These are phyloP conservation scores for Xanthorhoe designata DNA, from an alignment of 2,888 invertebrate species.

Conservation along the genomic window DNA sequence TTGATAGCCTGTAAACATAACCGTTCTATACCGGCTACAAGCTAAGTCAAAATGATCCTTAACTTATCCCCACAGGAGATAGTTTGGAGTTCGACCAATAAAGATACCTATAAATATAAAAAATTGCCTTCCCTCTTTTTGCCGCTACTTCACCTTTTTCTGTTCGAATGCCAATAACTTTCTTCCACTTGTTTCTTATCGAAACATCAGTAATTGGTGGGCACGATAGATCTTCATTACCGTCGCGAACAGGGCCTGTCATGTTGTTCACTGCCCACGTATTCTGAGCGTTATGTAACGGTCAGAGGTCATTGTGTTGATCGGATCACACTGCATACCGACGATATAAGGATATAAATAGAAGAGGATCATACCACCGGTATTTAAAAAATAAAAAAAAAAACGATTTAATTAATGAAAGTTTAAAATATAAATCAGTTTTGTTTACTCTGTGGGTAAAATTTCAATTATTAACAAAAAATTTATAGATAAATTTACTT, in stretches of 20 bases:
- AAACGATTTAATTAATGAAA: too few species aligned
- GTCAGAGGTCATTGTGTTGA: conserved; percentile 32
- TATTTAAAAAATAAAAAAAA: too few species aligned
- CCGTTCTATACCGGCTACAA: too few species aligned
- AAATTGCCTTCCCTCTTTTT: neutral
- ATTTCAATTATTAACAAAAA: too few species aligned
- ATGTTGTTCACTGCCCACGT: conserved; percentile 29
- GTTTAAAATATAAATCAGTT: too few species aligned
- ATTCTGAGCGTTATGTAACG: conserved; percentile 24
- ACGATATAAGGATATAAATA: neutral
- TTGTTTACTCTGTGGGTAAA: too few species aligned
- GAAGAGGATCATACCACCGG: neutral
- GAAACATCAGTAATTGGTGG: conserved; percentile 45
- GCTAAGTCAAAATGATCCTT: too few species aligned
- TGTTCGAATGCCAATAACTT: conserved; percentile 31
- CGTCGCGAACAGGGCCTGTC: conserved; percentile 44
- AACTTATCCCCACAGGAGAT: too few species aligned
- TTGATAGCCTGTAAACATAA: neutral
- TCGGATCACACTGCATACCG: conserved; percentile 15
- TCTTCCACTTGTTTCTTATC: conserved; percentile 36
- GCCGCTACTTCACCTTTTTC: conserved; percentile 2
- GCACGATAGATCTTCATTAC: conserved; percentile 64
- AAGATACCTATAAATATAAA: neutral
- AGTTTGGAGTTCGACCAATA: too few species aligned
- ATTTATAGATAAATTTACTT: too few species aligned